Conservation (phyloP, 92 coral and sea anemone species). For the Parazoanthus atlanticus region DNA sequence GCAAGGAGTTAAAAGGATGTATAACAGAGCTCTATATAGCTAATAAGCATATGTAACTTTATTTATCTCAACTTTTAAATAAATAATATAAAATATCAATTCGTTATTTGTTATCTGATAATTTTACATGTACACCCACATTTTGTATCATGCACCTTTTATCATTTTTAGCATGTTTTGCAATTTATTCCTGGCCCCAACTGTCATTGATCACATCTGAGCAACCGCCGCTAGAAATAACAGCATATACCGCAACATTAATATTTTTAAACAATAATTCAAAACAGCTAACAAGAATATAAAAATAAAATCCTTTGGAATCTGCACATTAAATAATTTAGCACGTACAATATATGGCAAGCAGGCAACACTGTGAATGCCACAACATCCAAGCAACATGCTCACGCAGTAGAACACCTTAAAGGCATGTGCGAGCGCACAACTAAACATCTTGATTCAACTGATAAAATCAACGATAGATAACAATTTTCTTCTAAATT, state of each 20-base stretch:
- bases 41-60: background rate
- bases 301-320: constrained; percentile 38
- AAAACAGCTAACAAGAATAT: constrained; percentile 21
- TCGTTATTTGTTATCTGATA: constrained; percentile 56
- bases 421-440: background rate
- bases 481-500: background rate
- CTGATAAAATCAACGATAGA: background rate
- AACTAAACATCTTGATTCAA: background rate
- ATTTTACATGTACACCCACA: constrained; percentile 31
- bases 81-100: constrained; percentile 70
- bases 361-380: background rate
- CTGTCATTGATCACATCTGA: background rate
- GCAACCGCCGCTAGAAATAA: background rate
- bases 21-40: background rate
- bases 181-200: background rate
- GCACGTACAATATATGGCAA: background rate
- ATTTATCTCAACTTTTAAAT: constrained; percentile 50
- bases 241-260: background rate
- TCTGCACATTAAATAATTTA: constrained; percentile 35
- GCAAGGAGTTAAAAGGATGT: background rate
- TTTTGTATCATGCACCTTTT: background rate
- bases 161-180: background rate
- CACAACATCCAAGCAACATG: background rate
- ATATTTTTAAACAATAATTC: constrained; percentile 17
- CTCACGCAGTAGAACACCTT: background rate